Evolutionary conservation across 1,140 invertebrate species (phyloP).

Genomic region (Anastrepha obliqua): DNA sequence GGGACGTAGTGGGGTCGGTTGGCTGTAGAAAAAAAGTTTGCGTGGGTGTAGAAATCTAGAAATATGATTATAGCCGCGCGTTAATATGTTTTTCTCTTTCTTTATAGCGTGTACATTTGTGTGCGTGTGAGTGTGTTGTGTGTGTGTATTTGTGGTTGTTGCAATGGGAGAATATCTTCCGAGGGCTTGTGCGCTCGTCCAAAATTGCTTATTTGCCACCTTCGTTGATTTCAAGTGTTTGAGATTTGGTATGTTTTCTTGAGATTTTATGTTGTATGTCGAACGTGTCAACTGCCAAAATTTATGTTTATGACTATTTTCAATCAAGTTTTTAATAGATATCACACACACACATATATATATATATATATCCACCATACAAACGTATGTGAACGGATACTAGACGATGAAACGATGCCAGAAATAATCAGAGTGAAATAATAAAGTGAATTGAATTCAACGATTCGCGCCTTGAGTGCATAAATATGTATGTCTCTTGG

Average conservation of each 20-base stretch:
- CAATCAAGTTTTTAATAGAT: conserved; percentile 48
- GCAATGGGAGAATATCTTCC: conserved; percentile 4
- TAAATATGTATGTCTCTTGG: not conserved
- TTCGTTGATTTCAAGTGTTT: not conserved
- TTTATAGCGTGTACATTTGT: not conserved
- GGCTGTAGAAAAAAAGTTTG: conserved; percentile 29
- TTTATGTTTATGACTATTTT: conserved; percentile 52
- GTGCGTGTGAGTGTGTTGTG: not conserved
- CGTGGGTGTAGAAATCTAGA: conserved; percentile 46
- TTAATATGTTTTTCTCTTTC: not conserved
- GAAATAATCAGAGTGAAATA: conserved; percentile 19
- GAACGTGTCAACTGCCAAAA: conserved; percentile 27
- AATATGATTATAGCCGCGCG: conserved; percentile 34
- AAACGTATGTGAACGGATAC: not conserved
- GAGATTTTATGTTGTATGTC: conserved; percentile 22
- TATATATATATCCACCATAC: not conserved
- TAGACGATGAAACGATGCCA: not conserved
- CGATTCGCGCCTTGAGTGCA: not conserved
- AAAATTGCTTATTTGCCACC: not conserved
- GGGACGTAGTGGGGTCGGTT: not conserved
- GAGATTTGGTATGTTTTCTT: conserved; percentile 6
- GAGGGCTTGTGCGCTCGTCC: not conserved
- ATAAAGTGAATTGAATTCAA: conserved; percentile 28
- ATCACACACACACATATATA: not conserved
- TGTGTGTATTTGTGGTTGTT: conserved; percentile 18